Base-by-base conservation (phyloP, 2,113 vertebrate species). In the Morone chrysops region DNA sequence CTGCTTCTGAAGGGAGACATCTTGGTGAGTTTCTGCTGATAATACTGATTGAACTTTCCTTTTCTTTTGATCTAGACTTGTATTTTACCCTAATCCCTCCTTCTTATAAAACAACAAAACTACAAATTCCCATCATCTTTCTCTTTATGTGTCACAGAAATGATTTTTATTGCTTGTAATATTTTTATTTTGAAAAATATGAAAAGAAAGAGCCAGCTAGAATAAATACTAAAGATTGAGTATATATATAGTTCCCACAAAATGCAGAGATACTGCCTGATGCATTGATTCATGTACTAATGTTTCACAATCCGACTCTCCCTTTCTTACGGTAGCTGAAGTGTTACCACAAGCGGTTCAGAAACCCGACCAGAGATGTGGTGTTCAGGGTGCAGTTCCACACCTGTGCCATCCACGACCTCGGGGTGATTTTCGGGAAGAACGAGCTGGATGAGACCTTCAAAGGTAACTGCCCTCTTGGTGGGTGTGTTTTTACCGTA, bases 371-470 rank as follows among this genome's bases (percentile, higher is more conserved):
- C 57, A 96, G 98, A 3, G 98, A 99, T 0, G 96, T 97, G 76
- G 95, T 99, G 85, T 99, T 99, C 94, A 96, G 97, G 0, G 97
- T 99, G 83, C 98, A 99, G 95, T 99, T 99, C 95, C 98, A 99
- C 91, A 99, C 98, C 0, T 99, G 98, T 0, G 97, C 97, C 7
- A 96, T 99, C 90, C 98, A 99, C 0, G 97, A 99, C 88, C 95
- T 99, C 4, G 97, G 96, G 0, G 91, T 99, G 0, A 97, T 99
- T 75, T 99, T 99, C 61, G 97, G 96, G 67, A 99, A 99, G 91
- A 97, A 95, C 38, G 98, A 99, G 91, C 93, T 99, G 59, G 98
- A 99, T 0, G 97, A 98, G 65, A 97, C 98, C 50, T 99, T 98
- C 93, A 96, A 96, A 97, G 98, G 98, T 99, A 92, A 68, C 41